These are phyloP conservation scores for Cheilosia variabilis DNA, from an alignment of 2,888 invertebrate genomes.

Conservation along the genomic window DNA sequence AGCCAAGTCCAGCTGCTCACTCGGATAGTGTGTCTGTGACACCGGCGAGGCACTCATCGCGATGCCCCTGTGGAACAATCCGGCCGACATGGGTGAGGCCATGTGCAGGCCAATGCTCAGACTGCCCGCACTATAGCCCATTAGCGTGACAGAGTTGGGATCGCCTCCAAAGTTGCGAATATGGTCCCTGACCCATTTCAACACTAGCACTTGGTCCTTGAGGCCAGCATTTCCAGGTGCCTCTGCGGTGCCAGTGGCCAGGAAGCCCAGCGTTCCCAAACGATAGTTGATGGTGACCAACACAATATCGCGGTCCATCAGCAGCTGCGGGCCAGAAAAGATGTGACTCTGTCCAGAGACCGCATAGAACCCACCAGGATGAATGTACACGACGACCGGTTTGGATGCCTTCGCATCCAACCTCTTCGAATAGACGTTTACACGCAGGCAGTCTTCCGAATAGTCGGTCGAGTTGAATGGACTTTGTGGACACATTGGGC, in stretches of 20 bases:
- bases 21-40: constrained; percentile 84
- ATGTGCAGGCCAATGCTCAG: constrained; percentile 85
- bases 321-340: constrained; percentile 84
- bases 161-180: constrained; percentile 88
- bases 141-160: constrained; percentile 86
- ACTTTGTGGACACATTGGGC: constrained; percentile 85
- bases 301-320: constrained; percentile 87
- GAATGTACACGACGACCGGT: constrained; percentile 88
- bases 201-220: constrained; percentile 88
- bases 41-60: constrained; percentile 87
- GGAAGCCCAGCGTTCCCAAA: constrained; percentile 85
- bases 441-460: constrained; percentile 86
- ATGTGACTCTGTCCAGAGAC: constrained; percentile 85
- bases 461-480: constrained; percentile 78
- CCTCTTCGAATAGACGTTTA: constrained; percentile 85
- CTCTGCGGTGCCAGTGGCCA: constrained; percentile 87
- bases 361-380: constrained; percentile 87
- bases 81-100: constrained; percentile 87
- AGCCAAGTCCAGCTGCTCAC: constrained; percentile 85
- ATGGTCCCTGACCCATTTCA: constrained; percentile 88
- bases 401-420: constrained; percentile 64
- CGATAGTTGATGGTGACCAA: constrained; percentile 88
- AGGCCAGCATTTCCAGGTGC: constrained; percentile 89
- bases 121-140: constrained; percentile 86
- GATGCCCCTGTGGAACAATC: constrained; percentile 88